Evolutionary conservation across 2,888 invertebrate species (phyloP), one percentile per base, ranked within the genome.

Genomic region (Allygus modestus): DNA sequence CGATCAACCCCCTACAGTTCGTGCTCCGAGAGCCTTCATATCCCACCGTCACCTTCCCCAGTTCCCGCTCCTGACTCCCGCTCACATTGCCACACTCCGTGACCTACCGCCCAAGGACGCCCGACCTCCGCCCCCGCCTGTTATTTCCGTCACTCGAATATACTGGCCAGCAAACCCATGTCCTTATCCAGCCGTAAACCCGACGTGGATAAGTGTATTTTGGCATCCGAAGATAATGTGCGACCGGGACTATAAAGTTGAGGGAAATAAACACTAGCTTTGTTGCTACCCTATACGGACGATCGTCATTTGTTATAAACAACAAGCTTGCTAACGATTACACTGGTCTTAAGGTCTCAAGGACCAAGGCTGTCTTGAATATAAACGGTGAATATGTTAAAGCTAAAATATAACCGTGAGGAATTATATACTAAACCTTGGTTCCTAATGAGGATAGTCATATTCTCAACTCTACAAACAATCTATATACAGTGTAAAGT

Each of bases 151-250:
- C 58, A 58, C 58, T 23, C 5, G 2, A 23, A 58, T 23, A 58
- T 23, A 58, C 23, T 23, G 58, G 7, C 58, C 12, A 2, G 23
- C 20, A 20, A 23, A 20, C 2, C 58, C 20, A 12, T 23, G 4
- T 58, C 58, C 58, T 23, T 23, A 58, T 58, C 58, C 20, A 23
- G 58, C 58, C 46, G n/a, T 0, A 4, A 51, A 23, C 58, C 1
- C 23, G 20, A 58, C 58, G 23, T 58, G 20, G 20, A 20, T 58
- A 58, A 58, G 58, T 58, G 58, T 58, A 58, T 58, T 58, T 58
- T 58, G 58, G 58, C 20, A 58, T 51, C 51, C 9, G 17, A 7
- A n/a, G 17, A n/a, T 17, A 51, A 2, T 11, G 17, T 4, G 51
- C 2, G 11, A 51, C 58, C 17, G 58, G 58, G 23, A 58, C 58